phyloP scores from a whole-genome alignment of 2,888 invertebrate genomes.

The Brachyptera risi region DNA sequence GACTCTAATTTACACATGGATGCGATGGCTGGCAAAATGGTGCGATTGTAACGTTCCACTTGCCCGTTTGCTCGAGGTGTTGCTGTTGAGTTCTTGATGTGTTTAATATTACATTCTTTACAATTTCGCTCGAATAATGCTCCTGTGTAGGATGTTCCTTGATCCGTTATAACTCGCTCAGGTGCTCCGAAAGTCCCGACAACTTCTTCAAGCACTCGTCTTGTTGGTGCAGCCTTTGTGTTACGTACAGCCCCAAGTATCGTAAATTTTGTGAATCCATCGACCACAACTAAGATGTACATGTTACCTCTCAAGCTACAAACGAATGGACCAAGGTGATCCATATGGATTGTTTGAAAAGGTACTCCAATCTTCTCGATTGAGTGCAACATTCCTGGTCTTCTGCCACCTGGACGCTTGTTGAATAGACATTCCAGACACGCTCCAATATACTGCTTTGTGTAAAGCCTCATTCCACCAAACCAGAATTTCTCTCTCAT shows the following conservation, averaged over 20 bases:
- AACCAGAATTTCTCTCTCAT: constrained; percentile 36
- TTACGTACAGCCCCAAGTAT: background rate
- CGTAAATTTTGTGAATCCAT: background rate
- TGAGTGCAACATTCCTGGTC: constrained; percentile 1
- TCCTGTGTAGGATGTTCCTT: background rate
- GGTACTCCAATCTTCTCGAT: background rate
- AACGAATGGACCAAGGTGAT: constrained; percentile 11
- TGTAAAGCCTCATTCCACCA: constrained; percentile 33
- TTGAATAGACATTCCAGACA: constrained; percentile 34
- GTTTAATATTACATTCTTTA: background rate
- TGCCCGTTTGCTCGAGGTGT: background rate
- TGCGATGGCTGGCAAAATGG: background rate
- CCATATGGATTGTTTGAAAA: constrained; percentile 14
- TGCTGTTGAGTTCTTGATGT: background rate
- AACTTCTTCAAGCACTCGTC: background rate
- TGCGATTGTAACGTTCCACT: background rate
- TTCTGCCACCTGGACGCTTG: constrained; percentile 23
- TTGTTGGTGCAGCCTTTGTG: background rate
- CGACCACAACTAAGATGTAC: background rate
- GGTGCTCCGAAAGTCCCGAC: background rate
- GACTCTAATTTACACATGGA: background rate
- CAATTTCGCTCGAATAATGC: background rate
- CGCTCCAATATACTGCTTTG: constrained; percentile 32
- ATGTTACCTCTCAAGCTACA: background rate
- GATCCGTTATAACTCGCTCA: background rate